Evolutionary conservation across 2,113 vertebrate genomes (phyloP).

Genomic region (Scomber colias): DNA sequence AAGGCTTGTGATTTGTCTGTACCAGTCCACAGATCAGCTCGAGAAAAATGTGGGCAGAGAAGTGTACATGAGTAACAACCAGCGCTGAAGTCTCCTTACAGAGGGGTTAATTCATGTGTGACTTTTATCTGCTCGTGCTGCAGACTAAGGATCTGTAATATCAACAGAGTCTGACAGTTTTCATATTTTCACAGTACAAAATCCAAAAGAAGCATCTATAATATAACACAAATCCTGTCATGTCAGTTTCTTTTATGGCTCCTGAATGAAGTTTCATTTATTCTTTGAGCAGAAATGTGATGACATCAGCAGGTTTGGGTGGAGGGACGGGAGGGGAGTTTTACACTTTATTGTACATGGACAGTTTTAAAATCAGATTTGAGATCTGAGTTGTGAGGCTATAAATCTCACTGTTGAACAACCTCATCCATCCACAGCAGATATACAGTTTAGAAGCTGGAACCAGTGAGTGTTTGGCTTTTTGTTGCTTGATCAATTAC

Average conservation of each 20-base stretch:
- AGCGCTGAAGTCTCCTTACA: neutral
- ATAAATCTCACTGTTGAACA: neutral
- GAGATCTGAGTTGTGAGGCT: neutral
- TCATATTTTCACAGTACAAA: neutral
- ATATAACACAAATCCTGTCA: neutral
- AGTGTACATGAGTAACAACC: neutral
- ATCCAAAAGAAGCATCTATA: neutral
- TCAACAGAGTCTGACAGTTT: neutral
- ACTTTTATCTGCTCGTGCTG: conserved; percentile 17
- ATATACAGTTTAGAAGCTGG: too few species aligned
- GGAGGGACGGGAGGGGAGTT: neutral
- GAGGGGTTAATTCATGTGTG: conserved; percentile 6
- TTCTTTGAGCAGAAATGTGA: neutral
- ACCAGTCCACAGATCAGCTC: neutral
- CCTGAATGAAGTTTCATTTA: neutral
- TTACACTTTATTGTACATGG: too few species aligned
- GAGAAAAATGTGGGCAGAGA: neutral
- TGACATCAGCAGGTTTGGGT: neutral
- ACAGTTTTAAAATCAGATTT: neutral
- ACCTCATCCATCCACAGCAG: too few species aligned
- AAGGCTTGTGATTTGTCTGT: neutral
- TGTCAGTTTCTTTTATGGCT: neutral
- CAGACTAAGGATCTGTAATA: neutral
- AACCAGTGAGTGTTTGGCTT: too few species aligned
- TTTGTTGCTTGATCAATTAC: too few species aligned